Evolutionary conservation across 2,888 invertebrate species (phyloP), one percentile per base, ranked within the genome.

Genomic region (Noctua janthina): DNA sequence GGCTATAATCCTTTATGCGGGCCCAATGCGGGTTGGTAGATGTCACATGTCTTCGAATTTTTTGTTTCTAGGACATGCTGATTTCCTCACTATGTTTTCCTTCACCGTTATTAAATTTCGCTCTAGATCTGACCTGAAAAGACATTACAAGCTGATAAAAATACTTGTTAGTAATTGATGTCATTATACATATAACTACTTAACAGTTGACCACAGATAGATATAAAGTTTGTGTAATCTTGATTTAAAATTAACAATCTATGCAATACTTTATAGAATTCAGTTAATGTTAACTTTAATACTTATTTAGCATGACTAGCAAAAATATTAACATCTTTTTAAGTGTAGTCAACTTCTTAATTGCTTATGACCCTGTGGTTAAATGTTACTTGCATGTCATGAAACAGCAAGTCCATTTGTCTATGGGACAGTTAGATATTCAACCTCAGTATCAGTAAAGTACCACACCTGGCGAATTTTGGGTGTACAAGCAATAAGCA

Each of bases 251-350:
- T 81, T 62, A 69, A 20, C 20, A 46, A 46, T 64, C 46, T 62
- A 62, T 7, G 1, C 20, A n/a, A n/a, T 51, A 56, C 15, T 46
- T 1, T 39, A 15, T 17, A 56, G 43, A 64, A 77, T 59, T 62
- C 49, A 6, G 13, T 29, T 49, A 29, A 15, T 20, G 11, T 43
- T 6, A 23, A 66, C 20, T 66, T 76, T 51, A 13, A 56, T 46
- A 13, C 13, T n/a, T 66, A 51, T 35, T n/a, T 29, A 35, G 20
- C 49, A 78, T 70, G 66, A 54, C 39, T 7, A 56, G 64, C 35
- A 51, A 51, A 51, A 51, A 70, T 83, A 49, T 29, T 43, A 54
- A 29, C 56, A 77, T 23, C 8, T 23, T 39, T 59, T 51, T 17
- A 64, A 6, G 20, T 20, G 76, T 46, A 35, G 64, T 35, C 10